These are phyloP conservation scores for Nycticebus coucang DNA, from an alignment of 2,113 vertebrate genomes.

Conservation along the genomic window DNA sequence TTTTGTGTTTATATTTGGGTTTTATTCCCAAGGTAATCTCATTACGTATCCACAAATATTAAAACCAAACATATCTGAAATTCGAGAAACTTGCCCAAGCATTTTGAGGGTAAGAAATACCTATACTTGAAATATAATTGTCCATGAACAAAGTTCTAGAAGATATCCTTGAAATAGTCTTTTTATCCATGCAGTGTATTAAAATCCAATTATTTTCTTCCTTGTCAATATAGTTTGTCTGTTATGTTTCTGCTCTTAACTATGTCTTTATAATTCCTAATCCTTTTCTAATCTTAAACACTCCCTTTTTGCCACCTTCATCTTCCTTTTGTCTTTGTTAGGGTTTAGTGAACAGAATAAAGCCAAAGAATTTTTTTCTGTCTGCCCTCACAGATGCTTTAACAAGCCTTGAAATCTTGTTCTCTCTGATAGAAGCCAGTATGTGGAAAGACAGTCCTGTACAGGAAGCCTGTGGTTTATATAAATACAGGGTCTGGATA, in stretches of 20 bases:
- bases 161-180: background rate
- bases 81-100: background rate
- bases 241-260: background rate
- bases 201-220: background rate
- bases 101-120: background rate
- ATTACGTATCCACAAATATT: background rate
- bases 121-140: background rate
- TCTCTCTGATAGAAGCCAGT: background rate
- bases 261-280: background rate
- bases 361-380: background rate
- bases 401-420: background rate
- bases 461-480: background rate
- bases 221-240: background rate
- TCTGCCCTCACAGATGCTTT: background rate
- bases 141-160: slow-evolving; percentile 11
- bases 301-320: background rate
- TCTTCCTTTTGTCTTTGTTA: background rate
- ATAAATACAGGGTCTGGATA: background rate
- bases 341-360: background rate
- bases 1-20: background rate
- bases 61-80: background rate
- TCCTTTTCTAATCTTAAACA: slow-evolving; percentile 19
- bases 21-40: background rate
- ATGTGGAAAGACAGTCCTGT: background rate
- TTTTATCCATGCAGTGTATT: background rate